Evolutionary conservation across 2,113 vertebrate species (phyloP).

Genomic region (Tor tambroides): DNA sequence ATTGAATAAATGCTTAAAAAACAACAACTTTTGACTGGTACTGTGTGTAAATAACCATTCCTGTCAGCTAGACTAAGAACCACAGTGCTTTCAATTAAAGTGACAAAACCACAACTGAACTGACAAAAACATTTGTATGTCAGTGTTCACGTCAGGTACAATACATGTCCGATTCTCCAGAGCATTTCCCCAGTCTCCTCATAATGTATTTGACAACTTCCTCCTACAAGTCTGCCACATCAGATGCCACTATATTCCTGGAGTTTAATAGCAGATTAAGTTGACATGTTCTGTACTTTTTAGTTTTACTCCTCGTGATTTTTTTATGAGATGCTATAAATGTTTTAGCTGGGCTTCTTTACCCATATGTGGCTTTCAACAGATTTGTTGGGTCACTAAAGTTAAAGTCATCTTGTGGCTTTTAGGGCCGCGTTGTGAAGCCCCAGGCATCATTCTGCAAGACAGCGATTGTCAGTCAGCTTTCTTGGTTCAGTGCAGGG

Average conservation of each 20-base stretch:
- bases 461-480: background rate
- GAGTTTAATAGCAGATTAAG: slow-evolving; percentile 26
- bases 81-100: background rate
- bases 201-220: slow-evolving; percentile 21
- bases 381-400: slow-evolving; percentile 65
- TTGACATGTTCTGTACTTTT: slow-evolving; percentile 32
- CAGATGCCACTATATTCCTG: slow-evolving; percentile 2
- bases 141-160: slow-evolving; percentile 9
- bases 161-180: background rate
- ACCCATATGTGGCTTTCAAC: slow-evolving; percentile 60
- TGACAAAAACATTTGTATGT: slow-evolving; percentile 29
- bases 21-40: background rate
- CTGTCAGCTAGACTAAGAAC: background rate
- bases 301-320: slow-evolving; percentile 61
- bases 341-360: slow-evolving; percentile 69
- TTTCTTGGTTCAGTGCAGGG: background rate
- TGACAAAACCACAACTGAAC: background rate
- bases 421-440: background rate
- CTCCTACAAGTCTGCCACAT: slow-evolving; percentile 23
- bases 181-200: slow-evolving; percentile 12
- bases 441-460: background rate
- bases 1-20: background rate
- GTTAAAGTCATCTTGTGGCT: slow-evolving; percentile 34
- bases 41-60: background rate
- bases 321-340: slow-evolving; percentile 73